Base-by-base conservation (phyloP, 2,797 vertebrate species). In the Lithobates pipiens region DNA sequence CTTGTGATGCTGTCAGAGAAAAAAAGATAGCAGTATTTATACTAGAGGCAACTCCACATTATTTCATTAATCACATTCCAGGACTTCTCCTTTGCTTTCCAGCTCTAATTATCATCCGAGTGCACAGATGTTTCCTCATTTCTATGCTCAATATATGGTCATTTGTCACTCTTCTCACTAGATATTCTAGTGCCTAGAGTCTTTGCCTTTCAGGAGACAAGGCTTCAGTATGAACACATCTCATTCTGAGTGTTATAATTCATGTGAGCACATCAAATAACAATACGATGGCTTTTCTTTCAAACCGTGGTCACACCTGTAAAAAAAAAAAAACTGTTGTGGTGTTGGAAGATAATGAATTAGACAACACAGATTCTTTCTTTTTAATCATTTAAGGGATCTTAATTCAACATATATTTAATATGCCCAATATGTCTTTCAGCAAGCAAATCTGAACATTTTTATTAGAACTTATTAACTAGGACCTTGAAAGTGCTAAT, bases 1-100 rank as follows among this genome's bases (percentile, higher is more conserved):
- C 90, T 73, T 77, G 4, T 90, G 80, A 82, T 72, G 25, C 2
- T 77, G 79, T 82, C 89, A 50, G 85, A 90, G 90, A 83, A 85
- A 85, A 76, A 82, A 89, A 79, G 89, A 90, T 88, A 0, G 36
- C 90, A 88, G 90, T 90, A 87, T 88, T 90, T 88, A 85, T 84
- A 87, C 85, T 88, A 0, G 0, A 86, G 80, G 74, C 82, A 44
- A 89, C 86, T 83, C 74, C 23, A 2, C 87, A 82, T 89, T 91
- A 90, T 89, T 91, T 88, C 81, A 91, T 91, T 92, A 90, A 87
- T 76, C 89, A 89, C 76, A 46, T 84, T 80, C 88, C 78, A 91
- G 89, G 29, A 65, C 78, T 88, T 90, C 88, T 72, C 77, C 76
- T 89, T 71, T 87, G 83, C 71, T 88, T 9, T 44, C 86, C 83